Base-by-base conservation (phyloP, 2,113 vertebrate genomes). In the Pao palembangensis region DNA sequence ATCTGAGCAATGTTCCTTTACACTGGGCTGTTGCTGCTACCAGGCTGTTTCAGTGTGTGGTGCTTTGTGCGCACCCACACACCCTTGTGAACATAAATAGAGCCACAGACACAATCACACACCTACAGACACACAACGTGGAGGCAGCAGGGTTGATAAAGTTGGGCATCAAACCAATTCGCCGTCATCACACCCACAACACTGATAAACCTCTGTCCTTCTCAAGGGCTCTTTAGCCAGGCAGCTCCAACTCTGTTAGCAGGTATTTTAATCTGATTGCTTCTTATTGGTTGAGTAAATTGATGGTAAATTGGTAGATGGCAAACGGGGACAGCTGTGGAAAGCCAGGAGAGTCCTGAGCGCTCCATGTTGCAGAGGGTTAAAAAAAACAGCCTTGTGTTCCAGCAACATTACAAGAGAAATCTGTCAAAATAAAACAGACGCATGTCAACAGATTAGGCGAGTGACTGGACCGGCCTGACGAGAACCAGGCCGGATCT, bases 71-170 rank as follows among this genome's bases (percentile, higher is more conserved):
- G 50, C 71, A 61, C 76, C 70, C 64, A 77, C 78, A 70, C 69
- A 67, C 71, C 42, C 73, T 67, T 47, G 52, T 69, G 55, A 79
- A 61, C 74, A 25, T 31, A 67, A 74, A 80, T 72, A 75, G 65
- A 58, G 61, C 31, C 68, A 75, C 67, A 68, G 55, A 73, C 71
- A 75, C 65, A 84, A 62, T 67, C 68, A 63, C 72, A 59, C 69
- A 73, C 72, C 55, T 23, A 64, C 69, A 61, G 58, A 58, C 47
- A 46, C 61, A 75, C 67, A 72, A 25, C 56, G 44, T 46, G 54
- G 64, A 57, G 70, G 59, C 53, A 73, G 20, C 50, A 38, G 19
- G 53, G 51, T 2, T 54, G 52, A 21, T 62, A 8, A 65, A 65
- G 63, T 61, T 68, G 38, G 50, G 58, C 59, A 38, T 51, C 6